phyloP scores from a whole-genome alignment of 2,113 vertebrate genomes.

The Sula dactylatra region DNA sequence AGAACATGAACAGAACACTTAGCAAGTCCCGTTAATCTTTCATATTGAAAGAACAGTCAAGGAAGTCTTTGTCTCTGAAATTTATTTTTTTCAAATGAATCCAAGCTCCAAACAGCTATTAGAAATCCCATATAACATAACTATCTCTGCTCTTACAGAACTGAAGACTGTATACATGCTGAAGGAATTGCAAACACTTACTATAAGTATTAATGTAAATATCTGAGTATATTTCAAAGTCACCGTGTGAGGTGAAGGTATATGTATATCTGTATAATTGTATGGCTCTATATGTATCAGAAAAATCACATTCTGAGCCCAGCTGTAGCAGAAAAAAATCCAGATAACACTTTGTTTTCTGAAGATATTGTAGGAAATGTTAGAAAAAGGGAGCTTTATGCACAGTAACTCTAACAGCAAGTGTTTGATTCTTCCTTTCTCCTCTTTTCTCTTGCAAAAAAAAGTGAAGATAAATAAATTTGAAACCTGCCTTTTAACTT shows the following conservation, averaged over 20 bases:
- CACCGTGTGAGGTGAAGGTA: background rate
- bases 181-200: background rate
- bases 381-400: background rate
- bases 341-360: background rate
- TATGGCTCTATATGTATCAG: background rate
- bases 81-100: background rate
- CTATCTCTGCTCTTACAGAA: background rate
- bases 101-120: background rate
- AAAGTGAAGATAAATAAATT: background rate
- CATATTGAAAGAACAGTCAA: background rate
- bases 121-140: background rate
- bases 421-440: background rate
- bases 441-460: background rate
- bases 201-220: background rate
- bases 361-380: background rate
- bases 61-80: background rate
- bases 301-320: background rate
- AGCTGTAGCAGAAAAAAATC: background rate
- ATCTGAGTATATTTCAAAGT: background rate
- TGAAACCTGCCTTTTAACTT: conserved; percentile 34
- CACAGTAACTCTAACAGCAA: background rate
- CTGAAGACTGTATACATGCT: background rate
- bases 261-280: background rate
- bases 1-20: background rate
- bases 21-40: background rate